Evolutionary conservation across 53 echinoderm and acorn worm species (phyloP).

Genomic region (Patiria pectinifera): DNA sequence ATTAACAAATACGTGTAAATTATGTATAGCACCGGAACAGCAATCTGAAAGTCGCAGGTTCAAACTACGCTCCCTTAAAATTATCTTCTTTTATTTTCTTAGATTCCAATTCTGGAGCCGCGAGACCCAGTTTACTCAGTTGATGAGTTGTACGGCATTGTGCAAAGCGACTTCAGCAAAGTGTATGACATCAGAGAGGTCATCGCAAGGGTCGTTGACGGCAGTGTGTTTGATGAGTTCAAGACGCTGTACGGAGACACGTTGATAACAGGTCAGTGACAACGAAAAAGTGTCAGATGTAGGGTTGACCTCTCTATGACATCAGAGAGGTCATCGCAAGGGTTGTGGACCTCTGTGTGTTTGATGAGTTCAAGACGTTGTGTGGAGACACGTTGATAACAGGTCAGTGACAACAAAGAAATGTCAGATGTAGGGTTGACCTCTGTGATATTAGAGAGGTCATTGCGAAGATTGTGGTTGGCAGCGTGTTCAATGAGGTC

Average conservation of each 20-base stretch:
- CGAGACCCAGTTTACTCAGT: conserved; percentile 79
- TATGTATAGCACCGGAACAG: too few relatives aligned
- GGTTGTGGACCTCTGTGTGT: conserved; percentile 91
- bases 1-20: too few relatives aligned
- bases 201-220: conserved; percentile 93
- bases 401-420: conserved; percentile 49
- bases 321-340: conserved; percentile 94
- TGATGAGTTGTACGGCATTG: conserved; percentile 96
- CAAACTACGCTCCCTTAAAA: too few relatives aligned
- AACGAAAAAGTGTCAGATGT: neutral
- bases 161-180: conserved; percentile 88
- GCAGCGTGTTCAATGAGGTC: conserved; percentile 96
- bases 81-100: neutral
- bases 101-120: conserved; percentile 83
- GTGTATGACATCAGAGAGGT: conserved; percentile 97
- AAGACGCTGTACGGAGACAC: conserved; percentile 96
- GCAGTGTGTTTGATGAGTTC: conserved; percentile 97
- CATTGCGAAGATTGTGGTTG: conserved; percentile 92
- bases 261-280: conserved; percentile 79
- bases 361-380: conserved; percentile 95
- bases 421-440: neutral
- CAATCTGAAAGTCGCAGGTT: too few relatives aligned
- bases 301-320: conserved; percentile 67
- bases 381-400: conserved; percentile 95
- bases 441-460: conserved; percentile 92